A percentile compares a stretch with the other conserved stretches of the same genome.
Evolutionary conservation across 2,888 invertebrate species (phyloP).

Genomic region (Cataglyphis altisquamis): DNA sequence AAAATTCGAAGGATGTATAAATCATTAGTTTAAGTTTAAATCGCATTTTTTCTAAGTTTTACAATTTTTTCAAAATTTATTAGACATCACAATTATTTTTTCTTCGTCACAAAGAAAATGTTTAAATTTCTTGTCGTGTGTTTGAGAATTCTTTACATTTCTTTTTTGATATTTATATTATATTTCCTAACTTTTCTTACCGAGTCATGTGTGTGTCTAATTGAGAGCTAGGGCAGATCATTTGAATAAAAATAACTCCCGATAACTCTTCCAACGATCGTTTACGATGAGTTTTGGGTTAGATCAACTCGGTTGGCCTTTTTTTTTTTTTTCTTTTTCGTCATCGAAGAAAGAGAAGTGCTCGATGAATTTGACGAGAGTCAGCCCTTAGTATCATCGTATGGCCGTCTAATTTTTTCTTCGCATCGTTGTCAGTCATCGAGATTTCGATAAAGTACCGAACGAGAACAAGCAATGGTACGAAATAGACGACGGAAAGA

Average conservation of each 20-base stretch:
- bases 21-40: not conserved
- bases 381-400: conserved; percentile 63
- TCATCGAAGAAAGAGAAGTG: conserved; percentile 16
- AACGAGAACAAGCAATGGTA: not conserved
- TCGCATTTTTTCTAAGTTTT: not conserved
- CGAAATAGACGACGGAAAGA: conserved; percentile 42
- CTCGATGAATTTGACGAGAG: conserved; percentile 69
- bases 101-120: not conserved
- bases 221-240: not conserved
- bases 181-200: not conserved
- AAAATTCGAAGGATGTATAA: not conserved
- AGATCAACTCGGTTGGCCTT: conserved; percentile 16
- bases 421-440: conserved; percentile 53
- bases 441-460: conserved; percentile 58
- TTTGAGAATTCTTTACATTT: not conserved
- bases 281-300: conserved; percentile 35
- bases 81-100: not conserved
- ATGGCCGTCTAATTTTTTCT: conserved; percentile 60
- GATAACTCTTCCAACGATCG: conserved; percentile 19
- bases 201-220: not conserved
- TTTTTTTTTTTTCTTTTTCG: conserved; percentile 41
- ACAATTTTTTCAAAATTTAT: not conserved
- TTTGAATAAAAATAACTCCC: conserved; percentile 30
- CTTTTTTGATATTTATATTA: not conserved
- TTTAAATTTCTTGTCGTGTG: not conserved